phyloP scores from a whole-genome alignment of 2,113 vertebrate species.

The Lota lota region DNA sequence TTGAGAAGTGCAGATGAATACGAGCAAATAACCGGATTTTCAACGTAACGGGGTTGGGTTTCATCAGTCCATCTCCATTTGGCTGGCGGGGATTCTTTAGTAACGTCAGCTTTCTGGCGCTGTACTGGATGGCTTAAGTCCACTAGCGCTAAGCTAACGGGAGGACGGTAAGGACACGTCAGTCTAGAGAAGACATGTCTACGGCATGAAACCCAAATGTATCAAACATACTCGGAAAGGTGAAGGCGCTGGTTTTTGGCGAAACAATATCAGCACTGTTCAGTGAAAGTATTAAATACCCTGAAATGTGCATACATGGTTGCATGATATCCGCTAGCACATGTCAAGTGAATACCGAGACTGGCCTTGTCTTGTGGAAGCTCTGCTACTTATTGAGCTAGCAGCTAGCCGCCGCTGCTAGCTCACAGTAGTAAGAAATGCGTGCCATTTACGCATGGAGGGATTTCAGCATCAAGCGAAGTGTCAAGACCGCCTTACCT shows the following conservation, averaged over 20 bases:
- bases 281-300: not conserved
- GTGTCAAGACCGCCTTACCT: conserved; percentile 31
- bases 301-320: not conserved
- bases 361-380: conserved; percentile 29
- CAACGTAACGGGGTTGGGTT: too few relatives aligned
- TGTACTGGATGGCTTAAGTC: too few relatives aligned
- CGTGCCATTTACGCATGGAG: too few relatives aligned
- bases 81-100: too few relatives aligned
- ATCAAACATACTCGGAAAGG: not conserved
- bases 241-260: not conserved
- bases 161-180: conserved; percentile 65
- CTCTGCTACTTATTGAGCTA: conserved; percentile 20
- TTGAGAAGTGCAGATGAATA: too few relatives aligned
- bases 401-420: not conserved
- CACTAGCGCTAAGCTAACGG: too few relatives aligned
- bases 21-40: too few relatives aligned
- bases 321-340: not conserved
- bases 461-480: too few relatives aligned
- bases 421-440: too few relatives aligned
- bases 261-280: not conserved
- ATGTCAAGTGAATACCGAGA: conserved; percentile 3
- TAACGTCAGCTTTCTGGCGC: too few relatives aligned
- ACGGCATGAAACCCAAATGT: too few relatives aligned
- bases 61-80: too few relatives aligned
- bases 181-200: conserved; percentile 36